phyloP scores from a whole-genome alignment of 2,888 invertebrate species.

The Augochlorella aurata region DNA sequence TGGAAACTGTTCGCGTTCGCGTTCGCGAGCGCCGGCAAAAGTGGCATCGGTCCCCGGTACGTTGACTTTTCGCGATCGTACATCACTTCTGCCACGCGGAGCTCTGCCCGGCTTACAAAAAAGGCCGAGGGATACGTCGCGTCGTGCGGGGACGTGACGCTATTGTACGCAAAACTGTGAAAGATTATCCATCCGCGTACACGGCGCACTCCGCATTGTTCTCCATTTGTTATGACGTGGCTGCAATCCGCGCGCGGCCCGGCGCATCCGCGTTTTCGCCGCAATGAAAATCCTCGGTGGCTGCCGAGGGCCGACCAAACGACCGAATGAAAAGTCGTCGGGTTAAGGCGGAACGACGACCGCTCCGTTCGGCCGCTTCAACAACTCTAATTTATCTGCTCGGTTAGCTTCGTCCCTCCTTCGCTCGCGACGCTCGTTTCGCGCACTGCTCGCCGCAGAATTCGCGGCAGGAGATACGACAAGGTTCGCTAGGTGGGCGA shows the following conservation, averaged over 20 bases:
- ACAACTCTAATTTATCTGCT: constrained; percentile 35
- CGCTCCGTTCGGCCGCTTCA: constrained; percentile 37
- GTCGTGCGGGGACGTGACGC: constrained; percentile 67
- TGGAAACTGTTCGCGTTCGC: not conserved
- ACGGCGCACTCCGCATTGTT: constrained; percentile 60
- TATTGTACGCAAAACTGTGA: constrained; percentile 73
- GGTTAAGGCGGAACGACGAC: constrained; percentile 19
- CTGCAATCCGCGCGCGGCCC: constrained; percentile 31
- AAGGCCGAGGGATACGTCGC: constrained; percentile 58
- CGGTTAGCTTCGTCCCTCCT: constrained; percentile 18
- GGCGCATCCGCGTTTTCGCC: constrained; percentile 13
- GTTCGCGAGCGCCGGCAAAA: constrained; percentile 4
- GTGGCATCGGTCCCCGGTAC: constrained; percentile 18
- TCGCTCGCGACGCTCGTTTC: not conserved
- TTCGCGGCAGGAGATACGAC: not conserved
- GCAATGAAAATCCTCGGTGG: constrained; percentile 31
- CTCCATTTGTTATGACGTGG: constrained; percentile 64
- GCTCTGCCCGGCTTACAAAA: constrained; percentile 29
- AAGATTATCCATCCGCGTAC: constrained; percentile 74
- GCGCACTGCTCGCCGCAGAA: not conserved
- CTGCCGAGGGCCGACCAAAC: constrained; percentile 24
- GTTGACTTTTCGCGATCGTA: constrained; percentile 48
- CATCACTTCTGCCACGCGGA: constrained; percentile 38
- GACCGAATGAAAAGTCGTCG: constrained; percentile 36
- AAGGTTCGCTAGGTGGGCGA: not conserved